Evolutionary conservation across 2,797 vertebrate species (phyloP).

Genomic region (Lepilemur septentrionalis): DNA sequence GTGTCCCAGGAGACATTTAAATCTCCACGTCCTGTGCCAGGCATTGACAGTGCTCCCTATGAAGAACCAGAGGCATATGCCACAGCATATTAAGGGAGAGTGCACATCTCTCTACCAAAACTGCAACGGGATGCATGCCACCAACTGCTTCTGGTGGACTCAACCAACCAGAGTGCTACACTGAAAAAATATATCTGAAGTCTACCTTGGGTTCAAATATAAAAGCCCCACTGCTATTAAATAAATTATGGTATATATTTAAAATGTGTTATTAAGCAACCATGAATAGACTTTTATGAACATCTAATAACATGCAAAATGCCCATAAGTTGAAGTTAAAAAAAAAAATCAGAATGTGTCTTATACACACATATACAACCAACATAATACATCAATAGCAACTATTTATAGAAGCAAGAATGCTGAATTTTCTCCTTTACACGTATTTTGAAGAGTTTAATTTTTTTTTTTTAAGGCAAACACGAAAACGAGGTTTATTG

Average conservation of each 20-base stretch:
- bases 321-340: background rate
- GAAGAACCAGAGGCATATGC: background rate
- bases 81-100: background rate
- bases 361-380: background rate
- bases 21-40: background rate
- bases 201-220: background rate
- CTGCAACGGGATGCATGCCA: rapidly evolving
- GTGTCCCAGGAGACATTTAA: no score
- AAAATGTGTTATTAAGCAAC: background rate
- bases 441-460: background rate
- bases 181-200: background rate
- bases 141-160: background rate
- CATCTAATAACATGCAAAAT: background rate
- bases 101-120: background rate
- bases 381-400: background rate
- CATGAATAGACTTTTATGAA: background rate
- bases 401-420: background rate
- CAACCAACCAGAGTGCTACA: no score
- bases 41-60: no score
- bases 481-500: no score
- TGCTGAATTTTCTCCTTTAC: background rate
- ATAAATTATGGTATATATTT: background rate
- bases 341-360: background rate
- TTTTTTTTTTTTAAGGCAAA: no score
- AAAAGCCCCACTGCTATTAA: no score